Evolutionary conservation across 1,140 invertebrate species (phyloP), one percentile per base, ranked within the genome.

Genomic region (Parapsyche elsis): DNA sequence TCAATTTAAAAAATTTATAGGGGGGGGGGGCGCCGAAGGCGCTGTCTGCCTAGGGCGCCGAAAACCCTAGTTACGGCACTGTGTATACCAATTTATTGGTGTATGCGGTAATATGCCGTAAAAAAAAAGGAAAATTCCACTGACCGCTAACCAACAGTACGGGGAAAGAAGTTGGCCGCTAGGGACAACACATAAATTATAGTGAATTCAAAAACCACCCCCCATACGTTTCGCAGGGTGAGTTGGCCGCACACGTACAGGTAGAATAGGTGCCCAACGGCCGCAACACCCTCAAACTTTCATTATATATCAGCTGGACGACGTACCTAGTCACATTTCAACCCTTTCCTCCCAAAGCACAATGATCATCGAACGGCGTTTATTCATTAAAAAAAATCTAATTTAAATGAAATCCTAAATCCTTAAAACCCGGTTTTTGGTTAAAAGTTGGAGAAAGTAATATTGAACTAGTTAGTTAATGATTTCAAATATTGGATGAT

Each of bases 111-210:
- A 71, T 71, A 57, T 75, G 9, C 45, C 45, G 73, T 16, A 14
- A 7, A n/a, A 75, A 75, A 74, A 26, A 57, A 24, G 46, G n/a
- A 75, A 75, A 75, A 12, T 75, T 49, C 23, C 46, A 26, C 64
- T 53, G 16, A 9, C 10, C 14, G 71, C 12, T 14, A 74, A 38
- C 70, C 26, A 45, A 21, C 44, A 23, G 38, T 30, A 23, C 21
- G 61, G 38, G 61, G 71, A 80, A 82, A 82, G 78, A 82, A 82
- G 79, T 82, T 82, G 76, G 26, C 59, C 73, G 38, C 19, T 21
- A 5, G 71, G 76, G 75, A 82, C 81, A 80, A 80, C 81, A 82
- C 81, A 82, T 82, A 82, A 82, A 82, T 82, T 82, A 82, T 59
- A 80, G 81, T 76, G 71, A 74, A 80, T 78, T 80, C 81, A 78